Conservation (phyloP, 2,888 invertebrate species). For the Melipona beecheii region DNA sequence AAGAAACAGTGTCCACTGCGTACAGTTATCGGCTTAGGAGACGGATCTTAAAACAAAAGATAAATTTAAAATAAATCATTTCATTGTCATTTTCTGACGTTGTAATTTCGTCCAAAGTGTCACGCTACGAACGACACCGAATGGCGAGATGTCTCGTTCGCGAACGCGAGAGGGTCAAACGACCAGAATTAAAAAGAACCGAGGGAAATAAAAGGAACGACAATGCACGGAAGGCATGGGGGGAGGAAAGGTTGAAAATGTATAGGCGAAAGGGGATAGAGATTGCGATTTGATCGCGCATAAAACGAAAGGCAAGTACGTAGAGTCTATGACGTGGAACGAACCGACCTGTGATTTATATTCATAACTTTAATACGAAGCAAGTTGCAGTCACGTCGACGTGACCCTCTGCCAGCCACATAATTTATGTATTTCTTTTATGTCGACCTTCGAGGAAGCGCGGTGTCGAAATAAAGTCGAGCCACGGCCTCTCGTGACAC, state of each 20-base stretch:
- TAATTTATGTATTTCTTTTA: conserved; percentile 78
- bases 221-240: conserved; percentile 4
- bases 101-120: no score
- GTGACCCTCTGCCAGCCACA: conserved; percentile 63
- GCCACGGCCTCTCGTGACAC: conserved; percentile 3
- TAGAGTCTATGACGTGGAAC: conserved; percentile 59
- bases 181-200: neutral
- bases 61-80: no score
- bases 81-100: no score
- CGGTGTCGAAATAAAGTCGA: conserved; percentile 24
- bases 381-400: conserved; percentile 79
- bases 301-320: conserved; percentile 7
- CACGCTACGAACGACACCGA: no score
- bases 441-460: conserved; percentile 53
- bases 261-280: conserved; percentile 13
- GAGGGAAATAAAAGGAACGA: neutral
- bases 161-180: neutral
- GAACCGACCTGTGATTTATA: conserved; percentile 78
- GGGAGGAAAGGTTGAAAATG: conserved; percentile 3
- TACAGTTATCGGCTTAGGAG: no score
- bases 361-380: conserved; percentile 82
- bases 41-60: no score
- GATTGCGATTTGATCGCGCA: conserved; percentile 36
- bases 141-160: no score
- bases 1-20: no score